Evolutionary conservation across 2,113 vertebrate genomes (phyloP), one percentile per base, ranked within the genome.

Genomic region (Peucedramus taeniatus): DNA sequence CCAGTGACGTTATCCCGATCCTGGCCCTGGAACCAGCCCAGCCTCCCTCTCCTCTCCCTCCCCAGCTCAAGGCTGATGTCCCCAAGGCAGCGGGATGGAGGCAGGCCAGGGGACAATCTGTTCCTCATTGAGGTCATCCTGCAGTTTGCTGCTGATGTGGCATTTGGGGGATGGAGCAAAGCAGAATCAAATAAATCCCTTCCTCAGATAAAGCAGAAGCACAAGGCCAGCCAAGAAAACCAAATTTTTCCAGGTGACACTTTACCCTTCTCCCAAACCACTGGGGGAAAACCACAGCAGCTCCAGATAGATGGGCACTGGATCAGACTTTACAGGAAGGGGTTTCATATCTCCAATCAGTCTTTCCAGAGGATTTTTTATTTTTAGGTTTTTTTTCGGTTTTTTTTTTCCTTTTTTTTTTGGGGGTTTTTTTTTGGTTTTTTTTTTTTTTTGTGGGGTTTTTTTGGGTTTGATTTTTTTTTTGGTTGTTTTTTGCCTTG

Each of bases 101-200:
- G 15, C 63, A 45, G 60, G 92, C 96, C 96, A 97, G 82, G 89
- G 92, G 78, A 96, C 94, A 90, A 93, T 94, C 89, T 96, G 96
- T 96, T 97, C 92, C 88, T 95, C 89, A 75, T 86, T 87, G 95
- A 96, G 94, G 76, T 95, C 95, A 90, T 69, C 87, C 91, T 84
- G 94, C 79, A 70, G 91, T 45, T 56, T 5, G 51, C 88, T 94
- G 97, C 94, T 97, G 97, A 96, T 97, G 97, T 97, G 97, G 96
- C 91, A 0, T 44, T 89, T 59, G 74, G 84, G 80, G 82, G 89
- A 54, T 72, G 79, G 95, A 90, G 30, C 6, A 3, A 7, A 44
- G 16, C 18, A 20, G 31, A 63, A 40, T 10, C 42, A 10, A 49
- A 66, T 19, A n/a, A 81, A 49, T n/a, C 27, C 60, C 77, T 78